Evolutionary conservation across 2,797 vertebrate species (phyloP), one percentile per base, ranked within the genome.

Genomic region (Pangasius larnaudii): DNA sequence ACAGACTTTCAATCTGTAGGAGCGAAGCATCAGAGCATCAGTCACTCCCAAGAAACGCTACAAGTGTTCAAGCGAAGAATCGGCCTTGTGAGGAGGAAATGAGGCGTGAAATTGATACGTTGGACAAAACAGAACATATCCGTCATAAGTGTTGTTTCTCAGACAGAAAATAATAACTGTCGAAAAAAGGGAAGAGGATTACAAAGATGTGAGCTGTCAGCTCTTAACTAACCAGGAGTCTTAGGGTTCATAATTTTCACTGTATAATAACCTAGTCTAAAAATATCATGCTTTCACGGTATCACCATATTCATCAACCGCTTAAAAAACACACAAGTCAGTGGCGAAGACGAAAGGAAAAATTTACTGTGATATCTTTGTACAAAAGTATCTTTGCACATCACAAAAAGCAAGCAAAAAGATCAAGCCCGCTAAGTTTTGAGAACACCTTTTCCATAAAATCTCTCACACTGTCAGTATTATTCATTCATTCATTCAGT

Each of bases 1-100:
- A 96, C 46, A 97, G 95, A 53, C 94, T 96, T 94, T 96, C 96
- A 90, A 97, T 93, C 96, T 97, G 91, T 86, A 22, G 49, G 71
- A 72, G 49, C 4, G 27, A 85, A 89, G 11, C 0, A 53, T 51
- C 63, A 53, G 63, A 74, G 42, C 6, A 16, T 49, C 53, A 51
- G 33, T 67, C 39, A 85, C 39, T 24, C 46, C 24, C 22, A 18
- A 42, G 3, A 11, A 63, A 59, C 0, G 18, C 7, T 14, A 49
- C 9, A 58, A 5, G n/a, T 51, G 49, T 74, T 36, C 51, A 58
- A 36, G 51, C 36, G 30, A 58, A 22, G 18, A 33, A 79, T 77
- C 24, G 2, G 27, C 74, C 27, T 7, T 33, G 18, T 56, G 9
- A 58, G 27, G 13, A 77, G 49, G 74, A 53, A 56, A 79, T 22